These are phyloP conservation scores for Botrylloides violaceus DNA, from an alignment of 23 tunicate genomes.

Conservation along the genomic window DNA sequence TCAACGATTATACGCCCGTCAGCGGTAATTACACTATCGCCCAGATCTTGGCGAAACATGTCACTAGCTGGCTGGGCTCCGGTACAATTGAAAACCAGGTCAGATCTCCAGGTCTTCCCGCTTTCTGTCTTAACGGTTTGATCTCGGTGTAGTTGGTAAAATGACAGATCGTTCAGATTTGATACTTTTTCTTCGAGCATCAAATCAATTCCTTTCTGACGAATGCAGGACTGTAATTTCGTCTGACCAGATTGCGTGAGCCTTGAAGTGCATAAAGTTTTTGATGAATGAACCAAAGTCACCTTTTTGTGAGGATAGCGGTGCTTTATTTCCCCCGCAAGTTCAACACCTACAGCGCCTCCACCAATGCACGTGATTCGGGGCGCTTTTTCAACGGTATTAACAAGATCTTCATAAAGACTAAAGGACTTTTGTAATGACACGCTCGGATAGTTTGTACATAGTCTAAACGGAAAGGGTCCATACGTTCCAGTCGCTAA, in stretches of 20 bases:
- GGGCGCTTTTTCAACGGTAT: constrained; percentile 14
- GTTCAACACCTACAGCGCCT: constrained; percentile 90
- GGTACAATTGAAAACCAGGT: constrained; percentile 7
- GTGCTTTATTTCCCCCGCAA: constrained; percentile 73
- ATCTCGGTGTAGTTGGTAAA: not conserved
- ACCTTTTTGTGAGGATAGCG: constrained; percentile 54
- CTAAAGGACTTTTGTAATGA: constrained; percentile 12
- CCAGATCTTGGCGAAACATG: not conserved
- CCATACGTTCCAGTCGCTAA: constrained; percentile 42
- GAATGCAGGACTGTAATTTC: not conserved
- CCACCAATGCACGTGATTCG: constrained; percentile 66
- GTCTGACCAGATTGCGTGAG: not conserved
- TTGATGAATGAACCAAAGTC: constrained; percentile 9
- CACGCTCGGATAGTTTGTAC: constrained; percentile 1
- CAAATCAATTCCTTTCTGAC: not conserved
- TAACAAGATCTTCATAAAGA: constrained; percentile 8
- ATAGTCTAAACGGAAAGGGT: constrained; percentile 46
- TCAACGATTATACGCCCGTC: constrained; percentile 15
- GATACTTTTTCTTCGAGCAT: constrained; percentile 6
- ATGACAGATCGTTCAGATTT: not conserved
- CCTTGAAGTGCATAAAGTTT: not conserved
- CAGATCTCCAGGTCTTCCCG: constrained; percentile 10
- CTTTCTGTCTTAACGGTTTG: constrained; percentile 1
- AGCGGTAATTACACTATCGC: not conserved
- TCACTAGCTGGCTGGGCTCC: not conserved